Evolutionary conservation across 1,140 invertebrate genomes (phyloP), one percentile per base, ranked within the genome.

Genomic region (Drosophila burlai): DNA sequence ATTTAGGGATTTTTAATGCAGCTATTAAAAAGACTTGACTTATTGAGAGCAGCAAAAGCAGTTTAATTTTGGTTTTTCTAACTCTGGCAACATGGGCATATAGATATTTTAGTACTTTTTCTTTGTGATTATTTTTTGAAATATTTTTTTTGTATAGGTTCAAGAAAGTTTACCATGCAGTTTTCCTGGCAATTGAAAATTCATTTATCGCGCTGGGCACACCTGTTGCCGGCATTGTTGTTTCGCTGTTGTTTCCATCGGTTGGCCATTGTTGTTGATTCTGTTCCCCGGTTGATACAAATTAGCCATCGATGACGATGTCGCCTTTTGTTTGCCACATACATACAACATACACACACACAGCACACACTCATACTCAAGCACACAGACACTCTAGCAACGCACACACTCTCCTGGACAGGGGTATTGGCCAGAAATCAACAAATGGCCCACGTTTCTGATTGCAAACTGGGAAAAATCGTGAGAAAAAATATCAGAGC

Each of bases 221-320:
- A 57, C 54, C 54, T 57, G 54, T 55, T 55, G 52, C 15, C 5
- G 34, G 2, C 52, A n/a, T 24, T 55, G 34, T 40, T 66, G 66
- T 38, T 54, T 34, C 9, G 21, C 61, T 21, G 34, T 65, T 52
- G 47, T 65, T 69, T 16, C 55, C 55, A 58, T 31, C 49, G n/a
- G n/a, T 11, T 58, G 38, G 16, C 46, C 66, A 52, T 65, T 69
- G 66, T 66, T 69, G 47, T 66, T 66, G 47, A 38, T 21, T 66
- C 26, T 46, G 38, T 57, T 38, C 15, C 29, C 43, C 47, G 47
- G 31, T 38, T 69, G 61, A 63, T 64, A 54, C 61, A 69, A 69
- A 69, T 69, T 69, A 69, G 66, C 47, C 66, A 45, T 66, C 40
- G 66, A 52, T 66, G 61, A 65, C 47, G 24, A 52, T 66, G 47